These are phyloP conservation scores for Littorina saxatilis DNA, from an alignment of 1,140 invertebrate genomes.

Conservation along the genomic window DNA sequence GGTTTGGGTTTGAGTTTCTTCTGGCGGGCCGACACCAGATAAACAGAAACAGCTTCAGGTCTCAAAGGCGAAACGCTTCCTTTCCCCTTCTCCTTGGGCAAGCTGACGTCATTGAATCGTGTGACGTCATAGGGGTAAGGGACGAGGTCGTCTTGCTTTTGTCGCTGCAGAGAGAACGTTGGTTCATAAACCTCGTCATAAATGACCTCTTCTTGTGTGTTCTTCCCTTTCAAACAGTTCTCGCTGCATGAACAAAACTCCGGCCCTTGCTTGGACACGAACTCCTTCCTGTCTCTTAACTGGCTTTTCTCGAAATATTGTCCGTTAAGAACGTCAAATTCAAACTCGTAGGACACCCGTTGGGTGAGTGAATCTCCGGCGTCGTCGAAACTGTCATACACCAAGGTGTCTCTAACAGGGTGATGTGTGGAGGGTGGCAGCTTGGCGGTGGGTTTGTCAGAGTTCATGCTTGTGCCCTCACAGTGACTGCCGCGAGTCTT, in stretches of 20 bases:
- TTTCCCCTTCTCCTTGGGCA: neutral
- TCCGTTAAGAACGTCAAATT: neutral
- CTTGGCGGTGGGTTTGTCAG: no score
- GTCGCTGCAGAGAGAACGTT: neutral
- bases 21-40: no score
- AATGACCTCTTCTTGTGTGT: no score
- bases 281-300: neutral
- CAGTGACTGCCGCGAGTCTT: neutral
- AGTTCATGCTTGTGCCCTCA: no score
- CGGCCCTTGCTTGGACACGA: no score
- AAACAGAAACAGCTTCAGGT: neutral
- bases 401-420: neutral
- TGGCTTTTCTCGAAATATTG: no score
- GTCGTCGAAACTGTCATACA: neutral
- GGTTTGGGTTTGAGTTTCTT: no score
- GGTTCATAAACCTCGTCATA: neutral
- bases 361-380: neutral
- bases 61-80: neutral
- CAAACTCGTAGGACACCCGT: neutral
- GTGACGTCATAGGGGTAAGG: conserved; percentile 37
- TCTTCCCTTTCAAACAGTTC: neutral
- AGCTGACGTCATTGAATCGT: conserved; percentile 24
- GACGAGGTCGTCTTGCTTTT: conserved; percentile 1
- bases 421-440: neutral
- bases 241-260: neutral